phyloP scores from a whole-genome alignment of 2,888 invertebrate species.

The Arctia plantaginis region DNA sequence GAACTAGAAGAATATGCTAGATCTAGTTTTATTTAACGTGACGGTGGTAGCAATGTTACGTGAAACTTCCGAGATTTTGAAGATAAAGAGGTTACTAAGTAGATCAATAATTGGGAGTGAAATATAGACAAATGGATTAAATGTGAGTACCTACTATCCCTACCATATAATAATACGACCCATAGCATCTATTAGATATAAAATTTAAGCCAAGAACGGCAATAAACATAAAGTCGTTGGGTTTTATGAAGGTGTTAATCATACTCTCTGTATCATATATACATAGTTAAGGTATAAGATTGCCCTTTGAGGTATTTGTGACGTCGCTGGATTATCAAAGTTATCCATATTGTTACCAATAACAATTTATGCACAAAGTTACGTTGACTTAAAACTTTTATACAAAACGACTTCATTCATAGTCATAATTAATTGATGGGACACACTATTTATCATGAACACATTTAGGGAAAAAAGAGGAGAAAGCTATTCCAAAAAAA shows the following conservation, averaged over 20 bases:
- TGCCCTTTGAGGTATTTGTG: background rate
- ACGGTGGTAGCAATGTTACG: background rate
- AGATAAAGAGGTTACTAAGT: background rate
- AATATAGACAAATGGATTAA: background rate
- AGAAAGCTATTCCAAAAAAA: no score
- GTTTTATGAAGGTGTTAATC: conserved; percentile 21
- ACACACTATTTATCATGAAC: no score
- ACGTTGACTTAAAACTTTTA: background rate
- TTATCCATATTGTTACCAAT: background rate
- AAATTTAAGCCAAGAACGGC: conserved; percentile 21
- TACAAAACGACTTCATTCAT: no score
- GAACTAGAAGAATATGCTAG: background rate
- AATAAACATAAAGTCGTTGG: conserved; percentile 31
- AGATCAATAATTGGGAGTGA: background rate
- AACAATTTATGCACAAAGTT: background rate
- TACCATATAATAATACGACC: conserved; percentile 3
- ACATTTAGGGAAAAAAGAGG: no score
- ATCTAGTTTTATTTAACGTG: background rate
- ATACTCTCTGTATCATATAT: conserved; percentile 12
- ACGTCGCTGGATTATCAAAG: background rate
- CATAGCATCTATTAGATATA: conserved; percentile 30
- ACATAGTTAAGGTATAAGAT: background rate
- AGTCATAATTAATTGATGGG: no score
- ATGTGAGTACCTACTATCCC: conserved; percentile 14
- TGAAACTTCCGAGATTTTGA: no score